Evolutionary conservation across 1,140 invertebrate species (phyloP), one percentile per base, ranked within the genome.

Genomic region (Lasioglossum baleicum): DNA sequence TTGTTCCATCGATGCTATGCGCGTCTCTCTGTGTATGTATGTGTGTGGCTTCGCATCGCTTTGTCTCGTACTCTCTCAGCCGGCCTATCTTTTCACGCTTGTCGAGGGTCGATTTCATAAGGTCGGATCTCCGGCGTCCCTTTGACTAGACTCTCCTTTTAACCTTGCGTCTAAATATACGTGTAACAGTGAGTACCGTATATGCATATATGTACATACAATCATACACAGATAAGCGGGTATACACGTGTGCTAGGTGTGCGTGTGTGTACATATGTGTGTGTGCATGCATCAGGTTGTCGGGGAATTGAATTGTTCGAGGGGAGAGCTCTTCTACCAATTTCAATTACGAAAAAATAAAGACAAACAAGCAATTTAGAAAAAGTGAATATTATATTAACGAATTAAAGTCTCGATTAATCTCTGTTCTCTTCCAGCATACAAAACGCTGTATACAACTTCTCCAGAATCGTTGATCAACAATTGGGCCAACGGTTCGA

Each of bases 381-480:
- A 10, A 48, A 48, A 48, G 26, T 26, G 5, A 35, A 2, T 35
- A 35, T 35, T 35, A 35, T 35, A 35, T 35, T 35, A 35, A 35
- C 35, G 35, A 35, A 35, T 35, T 35, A 35, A 35, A 35, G 26
- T 26, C 26, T 26, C 26, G 26, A 26, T 26, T 26, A 0, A 1
- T 26, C 26, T 26, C 26, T 26, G 26, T 26, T 1, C 26, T 26
- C 53, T 58, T 71, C 53, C 78, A 83, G 82, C 81, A 78, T 83
- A 83, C 80, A 83, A 83, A 83, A 82, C 77, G 42, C 70, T 83
- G 82, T 83, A 42, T 83, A 83, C 82, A 83, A 73, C 72, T 82
- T 82, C 77, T 64, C 61, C 17, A 63, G 26, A 26, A 26, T 26
- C 26, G 26, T 26, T 26, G 26, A 26, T 26, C 26, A 26, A 26